Conservation (phyloP, 2,888 invertebrate species). For the Agonum fuliginosum region DNA sequence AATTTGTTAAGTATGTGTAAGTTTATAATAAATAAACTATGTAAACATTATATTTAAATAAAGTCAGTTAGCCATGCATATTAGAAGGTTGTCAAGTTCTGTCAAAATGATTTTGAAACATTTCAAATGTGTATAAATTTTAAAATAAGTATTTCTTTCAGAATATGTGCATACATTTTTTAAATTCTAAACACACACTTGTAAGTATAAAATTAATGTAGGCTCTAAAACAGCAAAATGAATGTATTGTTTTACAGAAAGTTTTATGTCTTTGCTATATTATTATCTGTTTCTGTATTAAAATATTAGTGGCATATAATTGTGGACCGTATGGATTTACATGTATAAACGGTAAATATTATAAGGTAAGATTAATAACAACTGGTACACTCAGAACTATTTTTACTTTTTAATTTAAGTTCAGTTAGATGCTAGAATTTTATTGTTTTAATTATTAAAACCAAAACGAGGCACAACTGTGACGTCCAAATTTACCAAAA, state of each 20-base stretch:
- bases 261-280: neutral
- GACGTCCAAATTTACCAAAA: too few species aligned
- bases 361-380: constrained; percentile 24
- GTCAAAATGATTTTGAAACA: constrained; percentile 34
- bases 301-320: neutral
- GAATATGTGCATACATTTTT: neutral
- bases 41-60: neutral
- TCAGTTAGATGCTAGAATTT: too few species aligned
- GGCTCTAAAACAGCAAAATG: neutral
- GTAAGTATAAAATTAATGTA: neutral
- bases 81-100: constrained; percentile 4
- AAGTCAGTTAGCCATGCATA: neutral
- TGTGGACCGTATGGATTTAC: constrained; percentile 28
- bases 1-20: neutral
- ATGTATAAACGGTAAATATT: constrained; percentile 24
- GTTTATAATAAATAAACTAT: constrained; percentile 8
- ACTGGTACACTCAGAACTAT: too few species aligned
- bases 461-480: too few species aligned
- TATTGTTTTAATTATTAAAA: neutral
- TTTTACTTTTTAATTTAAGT: too few species aligned
- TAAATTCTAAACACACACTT: neutral
- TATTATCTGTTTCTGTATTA: neutral
- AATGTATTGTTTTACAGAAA: constrained; percentile 3
- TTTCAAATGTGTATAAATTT: constrained; percentile 17
- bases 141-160: neutral